A percentile compares a stretch with the other conserved stretches of the same genome.
Conservation (phyloP, 2,113 vertebrate species). For the Quiscalus mexicanus region DNA sequence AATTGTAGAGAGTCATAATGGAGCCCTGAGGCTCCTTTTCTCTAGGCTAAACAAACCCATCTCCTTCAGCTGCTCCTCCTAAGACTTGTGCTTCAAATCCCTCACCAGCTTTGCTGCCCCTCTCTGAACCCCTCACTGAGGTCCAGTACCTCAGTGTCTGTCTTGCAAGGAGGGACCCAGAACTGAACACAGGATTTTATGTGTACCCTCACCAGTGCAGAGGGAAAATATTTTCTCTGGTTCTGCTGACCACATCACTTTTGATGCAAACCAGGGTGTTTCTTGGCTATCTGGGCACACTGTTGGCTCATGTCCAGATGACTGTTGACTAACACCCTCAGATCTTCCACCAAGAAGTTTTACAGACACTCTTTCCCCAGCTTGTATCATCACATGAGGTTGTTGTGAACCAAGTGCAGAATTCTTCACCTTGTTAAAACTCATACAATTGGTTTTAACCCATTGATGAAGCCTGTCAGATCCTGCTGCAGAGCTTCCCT, state of each 20-base stretch:
- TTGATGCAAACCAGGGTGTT: not conserved
- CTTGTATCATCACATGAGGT: not conserved
- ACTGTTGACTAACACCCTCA: not conserved
- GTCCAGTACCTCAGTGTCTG: not conserved
- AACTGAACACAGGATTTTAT: not conserved
- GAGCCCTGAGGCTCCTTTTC: not conserved
- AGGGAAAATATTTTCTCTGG: not conserved
- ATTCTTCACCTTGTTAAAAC: not conserved
- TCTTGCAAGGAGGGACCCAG: not conserved
- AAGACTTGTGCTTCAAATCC: not conserved
- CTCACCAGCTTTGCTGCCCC: not conserved
- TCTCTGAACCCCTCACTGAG: not conserved
- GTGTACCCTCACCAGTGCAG: not conserved
- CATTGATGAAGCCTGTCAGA: not conserved
- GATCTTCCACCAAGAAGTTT: not conserved
- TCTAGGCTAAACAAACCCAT: not conserved
- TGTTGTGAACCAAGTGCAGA: not conserved
- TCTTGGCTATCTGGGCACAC: not conserved
- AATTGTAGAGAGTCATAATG: not conserved
- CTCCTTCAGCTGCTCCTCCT: not conserved
- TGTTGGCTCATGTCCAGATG: not conserved
- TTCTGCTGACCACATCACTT: not conserved
- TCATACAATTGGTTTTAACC: not conserved
- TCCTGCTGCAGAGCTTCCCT: not conserved
- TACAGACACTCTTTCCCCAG: not conserved